A percentile compares a stretch with the other conserved stretches of the same genome.
Conservation (phyloP, 2,888 invertebrate genomes). For the Rotaria magnacalcarata region DNA sequence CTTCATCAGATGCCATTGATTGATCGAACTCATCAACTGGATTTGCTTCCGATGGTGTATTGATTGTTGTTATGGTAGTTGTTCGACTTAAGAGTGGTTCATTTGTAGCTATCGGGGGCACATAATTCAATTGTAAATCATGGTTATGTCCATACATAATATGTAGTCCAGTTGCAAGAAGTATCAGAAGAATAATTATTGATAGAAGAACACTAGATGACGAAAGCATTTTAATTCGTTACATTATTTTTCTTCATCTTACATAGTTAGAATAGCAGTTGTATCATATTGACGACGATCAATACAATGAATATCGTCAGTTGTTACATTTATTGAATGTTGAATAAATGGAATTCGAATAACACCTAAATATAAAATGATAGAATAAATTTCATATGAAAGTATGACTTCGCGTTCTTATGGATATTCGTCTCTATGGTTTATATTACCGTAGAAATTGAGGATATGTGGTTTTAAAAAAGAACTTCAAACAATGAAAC, state of each 20-base stretch:
- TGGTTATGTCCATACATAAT: neutral
- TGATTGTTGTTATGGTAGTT: neutral
- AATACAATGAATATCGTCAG: constrained; percentile 9
- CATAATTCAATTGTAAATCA: neutral
- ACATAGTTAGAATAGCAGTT: neutral
- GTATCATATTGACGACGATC: neutral
- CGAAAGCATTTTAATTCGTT: neutral
- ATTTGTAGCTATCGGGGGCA: neutral
- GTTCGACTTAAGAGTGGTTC: neutral
- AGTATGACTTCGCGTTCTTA: too few species aligned
- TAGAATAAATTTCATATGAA: too few species aligned
- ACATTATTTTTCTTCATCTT: neutral
- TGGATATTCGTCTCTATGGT: too few species aligned
- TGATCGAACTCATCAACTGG: neutral
- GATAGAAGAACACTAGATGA: neutral
- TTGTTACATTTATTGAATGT: neutral
- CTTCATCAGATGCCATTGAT: neutral
- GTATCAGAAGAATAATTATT: neutral
- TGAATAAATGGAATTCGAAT: neutral
- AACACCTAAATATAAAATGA: neutral
- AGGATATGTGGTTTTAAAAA: too few species aligned
- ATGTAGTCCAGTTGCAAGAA: constrained; percentile 16
- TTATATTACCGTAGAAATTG: too few species aligned
- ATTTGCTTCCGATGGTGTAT: neutral
- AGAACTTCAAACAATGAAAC: too few species aligned